Evolutionary conservation across 2,113 vertebrate species (phyloP).

Genomic region (Clarias macrocephalus): DNA sequence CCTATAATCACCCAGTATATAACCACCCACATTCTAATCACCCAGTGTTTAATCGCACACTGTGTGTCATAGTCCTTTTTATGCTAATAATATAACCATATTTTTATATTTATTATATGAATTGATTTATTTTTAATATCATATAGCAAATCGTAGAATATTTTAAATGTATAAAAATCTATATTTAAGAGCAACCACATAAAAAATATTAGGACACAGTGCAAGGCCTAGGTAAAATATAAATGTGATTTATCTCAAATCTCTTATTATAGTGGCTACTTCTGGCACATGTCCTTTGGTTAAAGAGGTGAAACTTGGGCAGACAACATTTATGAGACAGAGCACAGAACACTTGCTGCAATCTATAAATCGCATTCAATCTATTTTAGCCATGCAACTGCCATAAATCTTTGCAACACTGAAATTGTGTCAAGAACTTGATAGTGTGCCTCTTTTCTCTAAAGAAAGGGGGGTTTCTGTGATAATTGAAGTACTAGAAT

Average conservation of each 20-base stretch:
- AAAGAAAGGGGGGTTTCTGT: background rate
- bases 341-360: background rate
- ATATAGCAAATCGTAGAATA: background rate
- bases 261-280: constrained; percentile 1
- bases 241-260: constrained; percentile 36
- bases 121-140: too few relatives aligned
- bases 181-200: constrained; percentile 25
- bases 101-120: background rate
- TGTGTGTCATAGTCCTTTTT: background rate
- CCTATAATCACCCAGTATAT: background rate
- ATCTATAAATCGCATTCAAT: constrained; percentile 36
- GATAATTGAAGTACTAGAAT: background rate
- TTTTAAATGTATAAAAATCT: constrained; percentile 15
- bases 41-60: background rate
- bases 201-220: constrained; percentile 13
- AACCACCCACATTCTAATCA: background rate
- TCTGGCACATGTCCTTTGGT: constrained; percentile 11
- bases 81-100: background rate
- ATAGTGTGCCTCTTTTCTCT: background rate
- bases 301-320: background rate
- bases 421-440: constrained; percentile 14
- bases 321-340: constrained; percentile 23
- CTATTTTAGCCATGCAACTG: constrained; percentile 11
- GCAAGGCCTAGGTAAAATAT: background rate
- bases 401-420: constrained; percentile 11